Conservation (phyloP, 2,797 vertebrate genomes). For the Tamandua tetradactyla region DNA sequence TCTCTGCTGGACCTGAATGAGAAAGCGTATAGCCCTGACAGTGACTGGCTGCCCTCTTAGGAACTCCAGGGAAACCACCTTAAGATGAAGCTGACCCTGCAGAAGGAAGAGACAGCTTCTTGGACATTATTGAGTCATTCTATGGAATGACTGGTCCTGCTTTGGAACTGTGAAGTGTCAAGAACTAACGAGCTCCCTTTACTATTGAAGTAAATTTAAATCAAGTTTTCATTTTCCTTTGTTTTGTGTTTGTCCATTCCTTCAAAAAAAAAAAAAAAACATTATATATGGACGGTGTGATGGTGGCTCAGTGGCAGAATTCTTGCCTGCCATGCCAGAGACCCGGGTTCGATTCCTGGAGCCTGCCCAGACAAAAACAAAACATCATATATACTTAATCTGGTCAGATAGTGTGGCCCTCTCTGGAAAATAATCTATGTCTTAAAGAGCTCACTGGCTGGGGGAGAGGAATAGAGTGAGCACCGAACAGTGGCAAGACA, state of each 20-base stretch:
- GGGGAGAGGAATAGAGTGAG: neutral
- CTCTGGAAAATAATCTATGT: neutral
- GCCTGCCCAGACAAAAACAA: too few species aligned
- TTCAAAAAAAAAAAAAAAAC: too few species aligned
- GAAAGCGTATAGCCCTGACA: neutral
- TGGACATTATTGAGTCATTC: neutral
- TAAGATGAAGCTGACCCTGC: neutral
- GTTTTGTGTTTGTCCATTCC: neutral
- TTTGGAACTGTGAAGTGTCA: neutral
- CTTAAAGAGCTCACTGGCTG: neutral
- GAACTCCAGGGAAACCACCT: neutral
- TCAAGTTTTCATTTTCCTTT: neutral
- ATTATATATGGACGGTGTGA: too few species aligned
- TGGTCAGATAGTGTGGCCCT: neutral
- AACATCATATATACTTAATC: neutral
- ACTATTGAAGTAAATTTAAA: neutral
- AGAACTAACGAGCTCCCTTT: neutral
- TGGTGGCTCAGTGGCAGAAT: too few species aligned
- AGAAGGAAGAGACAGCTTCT: neutral
- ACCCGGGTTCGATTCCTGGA: too few species aligned
- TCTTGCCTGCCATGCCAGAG: too few species aligned
- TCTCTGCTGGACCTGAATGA: neutral
- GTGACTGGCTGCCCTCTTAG: neutral
- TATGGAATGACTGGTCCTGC: neutral
- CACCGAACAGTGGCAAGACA: neutral